Base-by-base conservation (phyloP, 2,888 invertebrate species). In the Melikaiella ostensackeni region DNA sequence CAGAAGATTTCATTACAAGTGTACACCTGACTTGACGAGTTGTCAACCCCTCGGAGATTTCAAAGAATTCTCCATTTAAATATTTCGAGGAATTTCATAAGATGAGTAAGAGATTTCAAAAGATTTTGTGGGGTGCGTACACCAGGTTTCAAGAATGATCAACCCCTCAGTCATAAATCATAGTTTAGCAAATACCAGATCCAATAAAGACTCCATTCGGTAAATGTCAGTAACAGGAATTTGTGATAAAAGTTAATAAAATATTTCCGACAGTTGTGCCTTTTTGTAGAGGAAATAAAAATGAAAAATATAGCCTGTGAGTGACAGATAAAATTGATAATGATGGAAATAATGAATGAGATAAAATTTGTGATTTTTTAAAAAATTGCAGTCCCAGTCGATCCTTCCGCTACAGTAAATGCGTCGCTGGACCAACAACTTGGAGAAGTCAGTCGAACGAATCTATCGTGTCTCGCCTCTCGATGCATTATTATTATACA, bases 401-500 rank as follows among this genome's bases (percentile, higher is more conserved):
- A 86, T 86, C 88, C 89, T 91, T 89, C 87, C 83, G 79, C 84
- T 84, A 85, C 83, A 86, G 81, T 84, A 85, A 89, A 86, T 87
- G 88, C 85, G 88, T 91, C 90, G 89, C 90, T 90, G 88, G 89
- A 90, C 90, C 90, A 89, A 91, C 90, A 89, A 83, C 84, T 35
- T 84, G 81, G 66, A 63, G 78, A 83, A 89, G 90, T 91, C 90
- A 86, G 88, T 86, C 90, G 87, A 90, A 91, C 89, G 88, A 91
- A 88, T 87, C 81, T 81, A 83, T 79, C 74, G 35, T 82, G 77
- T 79, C 76, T 63, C 77, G 75, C 81, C 74, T 80, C 77, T 78
- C 81, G 75, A 78, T 82, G 79, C 63, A 63, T 63, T 35, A 63
- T 50, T 70, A 76, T 75, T 76, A 74, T 75, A 73, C 75, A 75